phyloP scores from a whole-genome alignment of 2,797 vertebrate genomes.

The Phyllotis vaccarum region DNA sequence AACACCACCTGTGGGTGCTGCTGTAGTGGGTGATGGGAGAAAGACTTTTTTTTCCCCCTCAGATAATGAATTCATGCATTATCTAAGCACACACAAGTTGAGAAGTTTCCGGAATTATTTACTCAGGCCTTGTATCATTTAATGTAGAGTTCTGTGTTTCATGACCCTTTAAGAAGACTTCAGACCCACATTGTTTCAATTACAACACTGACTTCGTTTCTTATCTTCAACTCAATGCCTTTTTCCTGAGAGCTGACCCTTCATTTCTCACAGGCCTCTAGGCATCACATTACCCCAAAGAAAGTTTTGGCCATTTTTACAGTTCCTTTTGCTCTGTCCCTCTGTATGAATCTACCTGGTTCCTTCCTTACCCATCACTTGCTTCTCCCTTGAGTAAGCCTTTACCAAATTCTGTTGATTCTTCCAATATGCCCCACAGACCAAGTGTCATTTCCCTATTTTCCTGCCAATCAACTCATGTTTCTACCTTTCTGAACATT shows the following conservation, averaged over 20 bases:
- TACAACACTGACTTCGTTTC: background rate
- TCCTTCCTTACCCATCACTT: background rate
- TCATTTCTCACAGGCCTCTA: background rate
- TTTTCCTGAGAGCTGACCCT: background rate
- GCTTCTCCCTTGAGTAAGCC: background rate
- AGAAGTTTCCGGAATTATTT: conserved; percentile 51
- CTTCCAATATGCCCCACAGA: background rate
- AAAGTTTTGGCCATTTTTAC: background rate
- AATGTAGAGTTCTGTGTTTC: background rate
- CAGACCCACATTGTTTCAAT: background rate
- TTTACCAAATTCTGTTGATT: background rate
- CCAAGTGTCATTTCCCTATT: rapidly evolving
- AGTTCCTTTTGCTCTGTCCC: background rate
- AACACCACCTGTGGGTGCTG: conserved; percentile 33
- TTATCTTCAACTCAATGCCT: background rate
- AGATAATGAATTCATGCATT: conserved; percentile 18
- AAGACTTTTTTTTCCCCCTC: background rate
- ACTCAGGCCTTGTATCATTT: background rate
- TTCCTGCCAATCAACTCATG: background rate
- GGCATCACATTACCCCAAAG: background rate
- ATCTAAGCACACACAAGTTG: background rate
- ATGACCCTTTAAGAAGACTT: background rate
- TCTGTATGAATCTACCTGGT: background rate
- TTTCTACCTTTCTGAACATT: background rate
- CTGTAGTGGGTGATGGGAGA: background rate